Base-by-base conservation (phyloP, 1,140 invertebrate genomes). In the Agraylea sexmaculata region DNA sequence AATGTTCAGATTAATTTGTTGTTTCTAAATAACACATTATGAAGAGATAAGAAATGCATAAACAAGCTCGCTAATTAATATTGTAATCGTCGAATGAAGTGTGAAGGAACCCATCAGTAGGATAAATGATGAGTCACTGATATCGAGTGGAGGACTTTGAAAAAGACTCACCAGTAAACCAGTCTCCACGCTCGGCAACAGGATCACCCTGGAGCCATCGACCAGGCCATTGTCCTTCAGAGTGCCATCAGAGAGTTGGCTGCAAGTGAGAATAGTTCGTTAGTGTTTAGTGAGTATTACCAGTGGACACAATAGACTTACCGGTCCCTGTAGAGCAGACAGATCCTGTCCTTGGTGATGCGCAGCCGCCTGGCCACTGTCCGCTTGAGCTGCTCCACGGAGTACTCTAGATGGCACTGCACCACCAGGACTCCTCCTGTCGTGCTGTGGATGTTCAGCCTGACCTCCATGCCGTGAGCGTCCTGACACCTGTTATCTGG, bases 171-270 rank as follows among this genome's bases (percentile, higher is more conserved):
- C 90, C 79, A 91, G 68, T 52, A 93, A 70, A 60, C 90, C 90
- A 51, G 87, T 92, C 73, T 93, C 89, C 37, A 93, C 86, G 66
- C 82, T 90, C 35, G 89, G 90, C 54, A 93, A 73, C 51, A 94
- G 70, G 46, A 87, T 90, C 44, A 93, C 75, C 53, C 83, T 78
- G 49, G 87, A 83, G 42, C 87, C 87, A 64, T 93, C 83, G 56
- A 80, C 71, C 43, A 94, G 68, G 44, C 80, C 79, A 66, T 94
- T 87, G 59, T 92, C 86, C 60, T 78, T 71, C 27, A 92, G 68
- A 43, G 78, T 86, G 30, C 88, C 87, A 49, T 89, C 84, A 52
- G 82, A 77, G 47, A 94, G 68, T 75, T 89, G 83, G 64, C 89
- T 93, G 74, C 18, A 75, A 75, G 57, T 57, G 59, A 66, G 54